Conservation (phyloP, 1,140 invertebrate genomes). For the Ephestia elutella region DNA sequence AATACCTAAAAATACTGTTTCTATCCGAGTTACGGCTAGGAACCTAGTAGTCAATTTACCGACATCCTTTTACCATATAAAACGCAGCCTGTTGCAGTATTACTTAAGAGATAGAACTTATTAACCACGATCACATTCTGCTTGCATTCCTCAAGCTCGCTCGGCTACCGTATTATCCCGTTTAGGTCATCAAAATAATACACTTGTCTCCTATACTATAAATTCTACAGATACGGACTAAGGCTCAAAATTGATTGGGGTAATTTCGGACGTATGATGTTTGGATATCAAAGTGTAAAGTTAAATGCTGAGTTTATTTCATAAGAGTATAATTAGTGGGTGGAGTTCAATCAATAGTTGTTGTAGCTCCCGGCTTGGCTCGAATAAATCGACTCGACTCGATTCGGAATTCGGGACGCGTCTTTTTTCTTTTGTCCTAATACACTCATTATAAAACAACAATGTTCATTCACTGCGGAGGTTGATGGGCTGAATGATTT, state of each 20-base stretch:
- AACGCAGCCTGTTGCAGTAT: background rate
- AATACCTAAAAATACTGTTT: background rate
- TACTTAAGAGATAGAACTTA: slow-evolving; percentile 6
- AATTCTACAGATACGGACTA: background rate
- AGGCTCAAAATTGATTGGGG: slow-evolving; percentile 1
- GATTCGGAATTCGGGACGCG: slow-evolving; percentile 14
- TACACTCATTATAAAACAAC: slow-evolving; percentile 5
- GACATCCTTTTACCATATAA: slow-evolving; percentile 1
- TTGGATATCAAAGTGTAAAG: slow-evolving; percentile 16
- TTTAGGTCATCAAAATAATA: background rate
- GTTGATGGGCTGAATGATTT: slow-evolving; percentile 1
- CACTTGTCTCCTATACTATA: background rate
- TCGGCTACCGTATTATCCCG: slow-evolving; percentile 45
- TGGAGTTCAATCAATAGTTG: slow-evolving; percentile 56
- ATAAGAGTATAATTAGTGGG: slow-evolving; percentile 69
- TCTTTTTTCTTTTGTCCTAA: slow-evolving; percentile 2
- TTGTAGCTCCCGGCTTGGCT: slow-evolving; percentile 35
- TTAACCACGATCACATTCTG: slow-evolving; percentile 26
- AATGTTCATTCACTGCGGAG: slow-evolving; percentile 1
- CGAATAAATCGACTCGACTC: slow-evolving; percentile 30
- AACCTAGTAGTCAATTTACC: background rate
- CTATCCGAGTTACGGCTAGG: background rate
- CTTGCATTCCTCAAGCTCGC: slow-evolving; percentile 26
- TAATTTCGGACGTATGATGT: slow-evolving; percentile 8
- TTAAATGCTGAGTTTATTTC: slow-evolving; percentile 62